Evolutionary conservation across 2,113 vertebrate species (phyloP), one percentile per base, ranked within the genome.

Genomic region (Cryptoleucopteryx plumbea): DNA sequence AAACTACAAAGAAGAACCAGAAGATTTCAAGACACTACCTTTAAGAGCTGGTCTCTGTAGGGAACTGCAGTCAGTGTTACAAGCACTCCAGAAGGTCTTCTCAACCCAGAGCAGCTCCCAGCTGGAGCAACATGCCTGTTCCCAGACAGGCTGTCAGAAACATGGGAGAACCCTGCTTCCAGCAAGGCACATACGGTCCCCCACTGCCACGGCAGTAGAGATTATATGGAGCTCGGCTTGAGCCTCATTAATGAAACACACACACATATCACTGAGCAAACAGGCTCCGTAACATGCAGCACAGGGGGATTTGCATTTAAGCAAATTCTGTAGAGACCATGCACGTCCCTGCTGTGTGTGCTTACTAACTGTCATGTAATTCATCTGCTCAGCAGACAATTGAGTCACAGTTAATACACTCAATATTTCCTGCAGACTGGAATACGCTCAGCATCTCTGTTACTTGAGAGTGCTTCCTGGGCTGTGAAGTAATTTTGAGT

Each of bases 321-420:
- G 15, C 36, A 53, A 48, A 32, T 50, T 48, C 66, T 63, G 45
- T 1, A 50, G 53, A 52, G 34, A 42, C 16, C 10, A 20, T 3
- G 62, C 61, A n/a, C 0, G 0, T 59, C 66, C 40, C 58, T 56
- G 52, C 43, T 3, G 6, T 5, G n/a, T n/a, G 40, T 47, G 61
- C 78, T 63, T 23, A 13, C 58, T 26, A 61, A 66, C 47, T 10
- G n/a, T 15, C 38, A 50, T 2, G 21, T 16, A 82, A 62, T 19
- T 55, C 52, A 40, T 48, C 72, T 59, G 40, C 63, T 82, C 74
- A 48, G 74, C 43, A 80, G 68, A 82, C 2, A 23, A 15, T 59
- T 3, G 16, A 66, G 61, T 61, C 63, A 36, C 9, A 4, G 74
- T 52, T 74, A 61, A 67, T 23, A 16, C 19, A 31, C 29, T 47